These are phyloP conservation scores for Rhagonycha lutea DNA, from an alignment of 2,888 invertebrate genomes.

Conservation along the genomic window DNA sequence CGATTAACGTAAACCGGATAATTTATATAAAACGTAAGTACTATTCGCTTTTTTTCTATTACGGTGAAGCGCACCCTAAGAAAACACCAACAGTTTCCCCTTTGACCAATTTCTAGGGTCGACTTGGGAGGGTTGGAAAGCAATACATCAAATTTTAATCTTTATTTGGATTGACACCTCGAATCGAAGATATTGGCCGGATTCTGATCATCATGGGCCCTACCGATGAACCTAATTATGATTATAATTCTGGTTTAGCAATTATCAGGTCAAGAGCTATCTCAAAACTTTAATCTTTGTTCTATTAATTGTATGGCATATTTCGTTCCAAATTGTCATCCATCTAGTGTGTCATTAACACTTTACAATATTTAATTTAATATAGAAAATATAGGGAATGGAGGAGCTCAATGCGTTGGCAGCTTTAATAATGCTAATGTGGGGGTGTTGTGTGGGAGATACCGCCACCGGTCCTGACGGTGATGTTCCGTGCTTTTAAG, in stretches of 20 bases:
- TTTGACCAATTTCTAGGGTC: no score
- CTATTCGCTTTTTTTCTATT: not conserved
- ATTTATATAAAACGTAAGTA: not conserved
- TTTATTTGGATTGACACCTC: not conserved
- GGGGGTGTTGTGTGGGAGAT: constrained; percentile 4
- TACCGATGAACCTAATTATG: not conserved
- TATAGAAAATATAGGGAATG: constrained; percentile 1
- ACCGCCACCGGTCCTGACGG: not conserved
- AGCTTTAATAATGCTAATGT: constrained; percentile 20
- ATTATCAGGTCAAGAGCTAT: not conserved
- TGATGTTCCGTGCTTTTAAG: constrained; percentile 8
- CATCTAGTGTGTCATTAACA: constrained; percentile 8
- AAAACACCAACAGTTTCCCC: no score
- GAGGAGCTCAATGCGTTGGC: constrained; percentile 7
- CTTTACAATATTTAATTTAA: constrained; percentile 6
- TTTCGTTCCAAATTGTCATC: not conserved
- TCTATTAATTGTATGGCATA: not conserved
- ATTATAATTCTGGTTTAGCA: not conserved
- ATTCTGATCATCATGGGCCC: no score
- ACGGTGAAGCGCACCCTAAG: no score
- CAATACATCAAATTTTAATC: no score
- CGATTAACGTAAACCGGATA: not conserved
- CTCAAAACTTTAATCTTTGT: not conserved
- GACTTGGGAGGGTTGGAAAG: no score
- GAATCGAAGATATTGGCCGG: not conserved